Evolutionary conservation across 1,140 invertebrate genomes (phyloP).

Genomic region (Drosophila sp.): DNA sequence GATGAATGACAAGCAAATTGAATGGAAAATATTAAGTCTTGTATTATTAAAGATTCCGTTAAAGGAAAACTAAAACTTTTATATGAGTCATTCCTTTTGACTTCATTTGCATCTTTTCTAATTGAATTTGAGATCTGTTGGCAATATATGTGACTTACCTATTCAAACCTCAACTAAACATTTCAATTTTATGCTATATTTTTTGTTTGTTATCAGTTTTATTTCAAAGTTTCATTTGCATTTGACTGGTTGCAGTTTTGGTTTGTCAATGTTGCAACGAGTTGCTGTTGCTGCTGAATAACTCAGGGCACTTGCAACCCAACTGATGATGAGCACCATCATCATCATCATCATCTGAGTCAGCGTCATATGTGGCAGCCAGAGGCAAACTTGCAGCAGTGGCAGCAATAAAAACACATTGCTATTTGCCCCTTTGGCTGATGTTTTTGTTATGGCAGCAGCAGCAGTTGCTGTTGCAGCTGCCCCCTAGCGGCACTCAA

Average conservation of each 20-base stretch:
- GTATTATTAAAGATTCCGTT: no score
- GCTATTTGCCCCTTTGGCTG: constrained; percentile 28
- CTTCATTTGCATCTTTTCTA: constrained; percentile 7
- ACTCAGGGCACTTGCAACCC: constrained; percentile 39
- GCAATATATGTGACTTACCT: not conserved
- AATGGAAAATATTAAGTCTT: no score
- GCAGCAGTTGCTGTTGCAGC: constrained; percentile 6
- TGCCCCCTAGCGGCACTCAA: constrained; percentile 55
- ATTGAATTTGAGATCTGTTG: constrained; percentile 17
- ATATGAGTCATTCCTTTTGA: not conserved
- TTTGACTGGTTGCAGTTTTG: constrained; percentile 10
- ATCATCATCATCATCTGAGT: constrained; percentile 21
- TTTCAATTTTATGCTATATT: constrained; percentile 12
- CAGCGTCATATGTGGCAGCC: constrained; percentile 45
- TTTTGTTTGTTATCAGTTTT: not conserved
- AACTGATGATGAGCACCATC: constrained; percentile 7
- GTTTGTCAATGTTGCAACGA: constrained; percentile 23
- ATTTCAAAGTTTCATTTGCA: constrained; percentile 20
- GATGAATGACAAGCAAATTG: no score
- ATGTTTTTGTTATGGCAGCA: constrained; percentile 54
- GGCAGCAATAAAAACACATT: constrained; percentile 46
- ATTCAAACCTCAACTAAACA: constrained; percentile 6
- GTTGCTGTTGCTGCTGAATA: constrained; percentile 16
- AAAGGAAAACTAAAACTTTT: constrained; percentile 4
- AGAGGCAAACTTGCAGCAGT: constrained; percentile 30